Base-by-base conservation (phyloP, 2,888 invertebrate genomes). In the Leptarthrus brevirostris region DNA sequence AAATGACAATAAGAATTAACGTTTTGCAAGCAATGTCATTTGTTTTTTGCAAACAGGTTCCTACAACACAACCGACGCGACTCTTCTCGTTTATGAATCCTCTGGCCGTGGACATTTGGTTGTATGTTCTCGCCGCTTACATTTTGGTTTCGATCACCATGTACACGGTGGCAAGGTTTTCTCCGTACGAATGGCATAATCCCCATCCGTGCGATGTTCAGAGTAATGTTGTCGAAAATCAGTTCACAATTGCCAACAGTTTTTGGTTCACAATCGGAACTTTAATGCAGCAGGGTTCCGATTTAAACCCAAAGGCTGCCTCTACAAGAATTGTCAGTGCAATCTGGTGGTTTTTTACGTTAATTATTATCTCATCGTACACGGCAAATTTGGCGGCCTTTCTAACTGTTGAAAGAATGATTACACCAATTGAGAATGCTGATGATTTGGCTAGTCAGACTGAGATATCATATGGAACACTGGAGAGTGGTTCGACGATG, bases 321-420 rank as follows among this genome's bases (percentile, higher is more conserved):
- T 84, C 84, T 0, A 95, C 95, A 0, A 87, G 95, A 71, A 92
- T 95, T 74, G 93, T 95, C 0, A 93, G 94, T 56, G 93, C 91
- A 4, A 90, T 92, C 79, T 96, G 96, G 95, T 96, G 95, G 93
- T 95, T 96, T 83, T 95, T 96, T 84, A 95, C 94, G 0, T 86
- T 96, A 26, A 95, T 96, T 79, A 94, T 96, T 78, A 93, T 95
- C 78, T 93, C 94, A 0, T 95, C 95, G 2, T 96, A 96, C 84
- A 96, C 95, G 1, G 96, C 96, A 10, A 96, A 96, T 84, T 86
- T 96, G 79, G 96, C 96, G 0, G 96, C 96, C 20, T 96, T 96
- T 83, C 86, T 96, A 22, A 96, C 96, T 0, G 95, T 96, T 0
- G 95, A 95, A 82, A 86, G 94, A 72, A 93, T 94, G 93, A 92